These are phyloP conservation scores for Andrena minutula DNA, from an alignment of 2,888 invertebrate genomes.

Conservation along the genomic window DNA sequence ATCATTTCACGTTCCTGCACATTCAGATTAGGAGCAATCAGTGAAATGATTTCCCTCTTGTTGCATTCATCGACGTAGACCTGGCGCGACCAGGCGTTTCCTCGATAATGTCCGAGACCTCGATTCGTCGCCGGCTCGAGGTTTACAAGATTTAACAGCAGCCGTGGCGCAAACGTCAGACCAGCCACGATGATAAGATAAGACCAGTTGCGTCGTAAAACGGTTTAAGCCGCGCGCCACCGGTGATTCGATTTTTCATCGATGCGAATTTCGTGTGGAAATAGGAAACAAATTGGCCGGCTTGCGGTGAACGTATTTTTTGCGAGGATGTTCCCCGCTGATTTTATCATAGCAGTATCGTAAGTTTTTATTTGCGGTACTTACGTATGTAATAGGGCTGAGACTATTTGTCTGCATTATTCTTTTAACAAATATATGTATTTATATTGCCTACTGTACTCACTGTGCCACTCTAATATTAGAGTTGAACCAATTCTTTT, in stretches of 20 bases:
- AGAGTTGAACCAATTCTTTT: too few species aligned
- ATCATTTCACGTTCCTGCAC: background rate
- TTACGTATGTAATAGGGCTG: background rate
- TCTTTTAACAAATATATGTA: too few species aligned
- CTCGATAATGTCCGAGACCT: conserved; percentile 18
- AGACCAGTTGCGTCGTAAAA: conserved; percentile 26
- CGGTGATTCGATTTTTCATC: conserved; percentile 22
- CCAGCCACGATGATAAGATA: conserved; percentile 56
- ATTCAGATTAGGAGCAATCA: conserved; percentile 9
- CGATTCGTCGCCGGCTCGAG: background rate
- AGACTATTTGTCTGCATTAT: too few species aligned
- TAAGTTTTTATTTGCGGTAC: background rate
- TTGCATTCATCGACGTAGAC: background rate
- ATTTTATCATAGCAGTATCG: background rate
- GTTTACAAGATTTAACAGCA: conserved; percentile 40
- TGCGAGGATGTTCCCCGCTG: background rate
- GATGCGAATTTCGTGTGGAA: conserved; percentile 21
- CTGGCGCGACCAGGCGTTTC: background rate
- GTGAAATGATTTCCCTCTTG: conserved; percentile 8
- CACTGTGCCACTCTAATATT: too few species aligned
- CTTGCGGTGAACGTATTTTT: background rate
- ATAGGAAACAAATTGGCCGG: background rate
- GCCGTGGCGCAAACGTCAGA: conserved; percentile 21
- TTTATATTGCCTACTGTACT: too few species aligned
- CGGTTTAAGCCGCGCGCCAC: conserved; percentile 16